Base-by-base conservation (phyloP, 2,113 vertebrate species). In the Willisornis vidua region DNA sequence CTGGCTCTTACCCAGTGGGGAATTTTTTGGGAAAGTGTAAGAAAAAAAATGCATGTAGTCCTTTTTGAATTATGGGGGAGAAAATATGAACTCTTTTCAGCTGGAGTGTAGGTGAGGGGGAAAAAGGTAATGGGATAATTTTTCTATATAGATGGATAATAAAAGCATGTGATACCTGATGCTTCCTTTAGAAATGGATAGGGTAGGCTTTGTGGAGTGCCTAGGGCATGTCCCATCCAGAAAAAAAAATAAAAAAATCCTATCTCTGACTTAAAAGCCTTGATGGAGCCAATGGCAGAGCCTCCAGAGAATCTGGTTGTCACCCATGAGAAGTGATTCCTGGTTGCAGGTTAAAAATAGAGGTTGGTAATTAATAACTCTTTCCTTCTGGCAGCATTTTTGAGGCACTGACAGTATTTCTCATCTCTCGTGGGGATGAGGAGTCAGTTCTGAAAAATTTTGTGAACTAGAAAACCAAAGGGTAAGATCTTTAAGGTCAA, bases 401-500 rank as follows among this genome's bases (percentile, higher is more conserved):
- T 89, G 59, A 93, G 59, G 92, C 77, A 86, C 51, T 87, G 75
- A 93, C 67, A 94, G 82, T 88, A 86, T 78, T 92, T 96, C 85
- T 85, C 65, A 80, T 92, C 48, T 75, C 94, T 95, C 80, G 0
- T 65, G 89, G 86, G 91, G 90, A 73, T 33, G 54, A 95, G 82
- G 58, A 96, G 66, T 95, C 87, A 95, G 85, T 89, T 66, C 71
- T 81, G 73, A 92, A 95, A 93, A 94, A 93, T 72, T 68, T 46
- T 78, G 76, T 52, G 49, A 92, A 95, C 66, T 74, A 51, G 88
- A 79, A 94, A 85, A 66, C 61, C n/a, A 52, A 88, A 81, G 88
- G 28, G 49, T 89, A 94, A 84, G 74, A 93, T 94, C 84, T 84
- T 90, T 77, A 86, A 93, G 92, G 90, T 95, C 96, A 95, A 85